These are phyloP conservation scores for Brachionus asplanchnoidis DNA, from an alignment of 1,140 invertebrate genomes.

Conservation along the genomic window DNA sequence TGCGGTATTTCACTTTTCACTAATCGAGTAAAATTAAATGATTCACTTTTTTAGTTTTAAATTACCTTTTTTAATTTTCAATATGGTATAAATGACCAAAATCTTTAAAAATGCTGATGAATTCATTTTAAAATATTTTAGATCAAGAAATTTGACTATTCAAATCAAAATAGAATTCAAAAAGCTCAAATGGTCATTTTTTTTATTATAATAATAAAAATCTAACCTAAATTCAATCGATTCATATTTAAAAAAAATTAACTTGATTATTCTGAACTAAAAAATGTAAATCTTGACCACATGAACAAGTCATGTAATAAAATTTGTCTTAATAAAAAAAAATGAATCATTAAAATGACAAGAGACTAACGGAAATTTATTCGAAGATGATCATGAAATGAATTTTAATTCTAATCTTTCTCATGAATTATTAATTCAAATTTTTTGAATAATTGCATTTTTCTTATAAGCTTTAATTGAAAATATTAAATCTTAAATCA, in stretches of 20 bases:
- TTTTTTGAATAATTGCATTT: too few species aligned
- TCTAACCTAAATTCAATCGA: not conserved
- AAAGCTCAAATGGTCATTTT: not conserved
- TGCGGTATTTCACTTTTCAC: conserved; percentile 32
- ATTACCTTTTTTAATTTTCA: not conserved
- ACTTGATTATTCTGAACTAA: not conserved
- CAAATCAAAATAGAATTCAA: not conserved
- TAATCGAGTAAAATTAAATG: not conserved
- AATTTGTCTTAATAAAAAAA: not conserved
- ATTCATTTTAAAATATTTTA: not conserved
- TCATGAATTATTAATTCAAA: too few species aligned
- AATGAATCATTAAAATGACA: not conserved
- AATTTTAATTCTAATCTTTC: not conserved
- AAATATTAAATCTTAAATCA: too few species aligned
- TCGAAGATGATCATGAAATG: not conserved
- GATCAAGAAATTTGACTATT: not conserved
- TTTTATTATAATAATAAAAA: not conserved
- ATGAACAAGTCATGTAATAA: not conserved
- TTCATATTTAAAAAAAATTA: not conserved
- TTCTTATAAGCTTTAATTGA: too few species aligned
- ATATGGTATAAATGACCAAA: not conserved
- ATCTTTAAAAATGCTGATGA: not conserved
- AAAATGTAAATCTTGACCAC: not conserved
- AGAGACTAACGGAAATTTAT: not conserved
- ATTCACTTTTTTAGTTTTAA: not conserved